Evolutionary conservation across 2,888 invertebrate species (phyloP).

Genomic region (Cistogaster globosa): DNA sequence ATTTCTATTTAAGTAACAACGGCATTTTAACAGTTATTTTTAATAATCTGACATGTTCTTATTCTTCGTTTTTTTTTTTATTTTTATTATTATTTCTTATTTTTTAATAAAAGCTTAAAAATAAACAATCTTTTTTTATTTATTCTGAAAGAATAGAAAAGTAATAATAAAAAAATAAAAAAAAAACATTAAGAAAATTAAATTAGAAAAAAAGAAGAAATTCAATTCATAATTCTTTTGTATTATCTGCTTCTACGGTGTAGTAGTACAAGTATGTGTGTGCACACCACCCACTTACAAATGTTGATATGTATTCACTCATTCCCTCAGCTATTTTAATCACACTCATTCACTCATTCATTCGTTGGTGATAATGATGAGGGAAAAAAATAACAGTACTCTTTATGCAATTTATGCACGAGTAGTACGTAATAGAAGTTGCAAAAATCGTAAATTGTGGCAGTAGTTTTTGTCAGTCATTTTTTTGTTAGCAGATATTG

Average conservation of each 20-base stretch:
- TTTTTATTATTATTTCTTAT: background rate
- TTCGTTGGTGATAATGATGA: background rate
- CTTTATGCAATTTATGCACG: background rate
- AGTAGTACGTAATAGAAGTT: too few species aligned
- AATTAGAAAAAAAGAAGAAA: conserved; percentile 22
- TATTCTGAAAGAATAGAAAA: conserved; percentile 10
- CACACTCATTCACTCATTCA: background rate
- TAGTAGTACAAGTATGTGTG: background rate
- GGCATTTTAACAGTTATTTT: conserved; percentile 31
- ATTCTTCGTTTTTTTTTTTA: background rate
- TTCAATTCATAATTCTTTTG: conserved; percentile 50
- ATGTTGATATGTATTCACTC: too few species aligned
- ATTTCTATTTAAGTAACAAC: conserved; percentile 21
- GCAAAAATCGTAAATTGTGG: too few species aligned
- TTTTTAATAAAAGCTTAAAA: conserved; percentile 61
- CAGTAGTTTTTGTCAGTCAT: too few species aligned
- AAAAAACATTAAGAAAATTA: background rate
- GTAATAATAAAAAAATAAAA: background rate
- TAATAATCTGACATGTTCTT: conserved; percentile 2
- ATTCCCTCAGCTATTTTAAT: background rate
- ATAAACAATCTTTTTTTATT: conserved; percentile 53
- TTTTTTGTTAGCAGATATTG: background rate
- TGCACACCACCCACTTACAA: background rate
- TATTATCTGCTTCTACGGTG: background rate
- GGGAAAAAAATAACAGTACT: background rate